Percentiles rank a stretch among this genome's conserved stretches.
Conservation (phyloP, 2,888 invertebrate species). For the Acrobasis suavella region DNA sequence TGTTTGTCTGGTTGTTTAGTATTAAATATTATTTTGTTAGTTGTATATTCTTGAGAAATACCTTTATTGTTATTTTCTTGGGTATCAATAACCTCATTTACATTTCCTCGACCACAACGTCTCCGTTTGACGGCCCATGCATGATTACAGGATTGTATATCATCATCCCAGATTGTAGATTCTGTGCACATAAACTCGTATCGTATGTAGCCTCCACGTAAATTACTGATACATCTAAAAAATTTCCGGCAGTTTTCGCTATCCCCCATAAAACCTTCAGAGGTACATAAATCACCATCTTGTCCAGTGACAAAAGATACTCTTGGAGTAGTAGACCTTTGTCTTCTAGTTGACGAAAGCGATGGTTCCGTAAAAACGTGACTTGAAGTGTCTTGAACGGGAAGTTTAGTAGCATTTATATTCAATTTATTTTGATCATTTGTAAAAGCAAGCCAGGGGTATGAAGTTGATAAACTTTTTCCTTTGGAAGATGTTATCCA, state of each 20-base stretch:
- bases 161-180: conserved; percentile 90
- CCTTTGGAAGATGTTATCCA: conserved; percentile 22
- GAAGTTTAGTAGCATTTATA: conserved; percentile 18
- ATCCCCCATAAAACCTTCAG: conserved; percentile 89
- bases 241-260: conserved; percentile 88
- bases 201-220: conserved; percentile 83
- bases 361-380: conserved; percentile 24
- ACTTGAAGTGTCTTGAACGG: conserved; percentile 2
- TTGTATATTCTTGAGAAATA: neutral
- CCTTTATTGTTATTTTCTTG: conserved; percentile 4
- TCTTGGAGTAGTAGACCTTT: conserved; percentile 28
- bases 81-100: conserved; percentile 26
- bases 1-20: conserved; percentile 43
- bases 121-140: conserved; percentile 81
- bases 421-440: conserved; percentile 20
- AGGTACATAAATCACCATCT: conserved; percentile 69
- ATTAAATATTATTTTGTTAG: conserved; percentile 21
- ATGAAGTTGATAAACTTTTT: conserved; percentile 23
- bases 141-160: conserved; percentile 87
- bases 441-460: conserved; percentile 30
- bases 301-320: conserved; percentile 26
- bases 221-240: conserved; percentile 88
- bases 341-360: conserved; percentile 31
- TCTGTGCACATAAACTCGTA: conserved; percentile 89
- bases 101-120: conserved; percentile 55